These are phyloP conservation scores for Cuniculus paca DNA, from an alignment of 2,797 vertebrate species.

Conservation along the genomic window DNA sequence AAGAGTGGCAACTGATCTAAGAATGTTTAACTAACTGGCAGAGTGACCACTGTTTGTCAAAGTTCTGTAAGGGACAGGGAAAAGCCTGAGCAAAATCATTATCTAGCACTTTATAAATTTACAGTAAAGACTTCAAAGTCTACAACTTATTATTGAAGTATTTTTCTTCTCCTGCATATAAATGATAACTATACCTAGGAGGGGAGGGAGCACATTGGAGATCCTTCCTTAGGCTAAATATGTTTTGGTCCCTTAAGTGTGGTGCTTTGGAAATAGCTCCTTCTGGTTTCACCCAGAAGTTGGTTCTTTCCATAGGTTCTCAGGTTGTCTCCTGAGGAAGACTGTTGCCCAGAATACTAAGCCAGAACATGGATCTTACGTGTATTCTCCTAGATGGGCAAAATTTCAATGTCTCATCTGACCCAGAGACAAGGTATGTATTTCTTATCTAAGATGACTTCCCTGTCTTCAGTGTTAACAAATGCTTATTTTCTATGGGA, in stretches of 20 bases:
- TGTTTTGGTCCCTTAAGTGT: not conserved
- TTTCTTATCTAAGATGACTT: not conserved
- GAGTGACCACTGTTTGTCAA: not conserved
- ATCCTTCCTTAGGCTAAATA: not conserved
- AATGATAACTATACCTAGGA: not conserved
- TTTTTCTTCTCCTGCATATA: not conserved
- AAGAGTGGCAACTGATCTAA: not conserved
- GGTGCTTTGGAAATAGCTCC: not conserved
- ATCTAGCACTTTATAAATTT: not conserved
- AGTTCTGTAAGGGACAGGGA: not conserved
- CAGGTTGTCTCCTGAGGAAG: not conserved
- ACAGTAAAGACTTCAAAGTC: not conserved
- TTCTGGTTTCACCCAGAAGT: not conserved
- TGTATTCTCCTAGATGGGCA: not conserved
- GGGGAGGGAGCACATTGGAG: not conserved
- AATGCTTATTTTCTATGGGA: not conserved
- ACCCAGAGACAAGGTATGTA: not conserved
- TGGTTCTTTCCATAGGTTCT: not conserved
- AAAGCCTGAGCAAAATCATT: not conserved
- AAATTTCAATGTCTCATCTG: not conserved
- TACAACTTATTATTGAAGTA: not conserved
- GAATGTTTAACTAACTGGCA: not conserved
- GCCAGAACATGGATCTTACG: not conserved
- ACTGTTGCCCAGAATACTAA: not conserved
- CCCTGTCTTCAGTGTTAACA: too few species aligned